Conservation (phyloP, 1,140 invertebrate genomes). For the Araneus ventricosus region DNA sequence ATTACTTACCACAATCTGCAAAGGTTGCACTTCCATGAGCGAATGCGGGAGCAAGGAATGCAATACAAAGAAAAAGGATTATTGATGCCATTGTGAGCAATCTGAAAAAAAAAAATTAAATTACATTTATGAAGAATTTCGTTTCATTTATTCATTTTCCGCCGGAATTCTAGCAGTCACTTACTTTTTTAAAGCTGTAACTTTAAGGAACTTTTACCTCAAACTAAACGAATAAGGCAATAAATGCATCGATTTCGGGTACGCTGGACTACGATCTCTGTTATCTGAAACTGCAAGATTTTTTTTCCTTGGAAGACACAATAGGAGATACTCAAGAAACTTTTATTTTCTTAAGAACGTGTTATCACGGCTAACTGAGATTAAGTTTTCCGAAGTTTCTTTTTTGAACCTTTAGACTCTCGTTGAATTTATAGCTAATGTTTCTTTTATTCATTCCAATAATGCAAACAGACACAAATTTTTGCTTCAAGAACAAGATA, state of each 20-base stretch:
- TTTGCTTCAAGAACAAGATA: too few species aligned
- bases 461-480: too few species aligned
- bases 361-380: neutral
- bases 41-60: neutral
- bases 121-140: neutral
- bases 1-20: constrained; percentile 6
- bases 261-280: neutral
- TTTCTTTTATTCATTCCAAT: too few species aligned
- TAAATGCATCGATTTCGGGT: neutral
- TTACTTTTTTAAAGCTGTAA: too few species aligned
- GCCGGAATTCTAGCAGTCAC: too few species aligned
- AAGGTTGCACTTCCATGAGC: neutral
- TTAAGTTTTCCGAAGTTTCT: neutral
- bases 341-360: neutral
- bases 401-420: too few species aligned
- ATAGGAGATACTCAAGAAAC: neutral
- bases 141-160: too few species aligned
- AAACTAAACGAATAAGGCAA: neutral
- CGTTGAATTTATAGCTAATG: too few species aligned
- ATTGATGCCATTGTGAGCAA: neutral
- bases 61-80: neutral
- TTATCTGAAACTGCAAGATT: neutral
- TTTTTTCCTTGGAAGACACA: neutral
- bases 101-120: neutral
- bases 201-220: too few species aligned